Evolutionary conservation across 2,113 vertebrate species (phyloP), one percentile per base, ranked within the genome.

Genomic region (Elachura formosa): DNA sequence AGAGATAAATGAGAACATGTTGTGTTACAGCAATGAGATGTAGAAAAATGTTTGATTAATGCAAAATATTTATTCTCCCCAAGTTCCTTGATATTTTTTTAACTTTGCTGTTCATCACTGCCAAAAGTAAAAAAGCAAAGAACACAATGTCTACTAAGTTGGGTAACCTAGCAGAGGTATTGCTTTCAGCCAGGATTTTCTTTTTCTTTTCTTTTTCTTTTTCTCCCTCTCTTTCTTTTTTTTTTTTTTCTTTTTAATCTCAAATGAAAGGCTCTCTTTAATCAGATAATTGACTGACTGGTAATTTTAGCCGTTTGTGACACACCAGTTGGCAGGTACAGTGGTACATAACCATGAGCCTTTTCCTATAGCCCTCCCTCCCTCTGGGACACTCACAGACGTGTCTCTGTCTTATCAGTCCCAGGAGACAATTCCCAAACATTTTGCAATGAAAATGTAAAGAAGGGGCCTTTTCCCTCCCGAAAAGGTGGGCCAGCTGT

Each of bases 281-380:
- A 98, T 97, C 97, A 96, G 98, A 98, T 98, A 98, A 98, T 98
- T 98, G 97, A 91, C 94, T 1, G 78, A 93, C 85, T 92, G 91
- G 98, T 98, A 98, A 98, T 96, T 97, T 97, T 97, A 98, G 97
- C 97, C 93, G 93, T 97, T 98, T 98, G 98, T 98, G 98, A 98
- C 98, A 98, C 98, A 98, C 98, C 98, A 99, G 98, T 99, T 99
- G 98, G 99, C 98, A 99, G 98, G 98, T 98, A 98, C 95, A 96
- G 97, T 93, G 95, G 97, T 94, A 81, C 82, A 56, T 92, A 97
- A 97, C 97, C 93, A 93, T 95, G 93, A 97, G 97, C 95, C 96
- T 97, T 98, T 92, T 69, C 92, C 92, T 97, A 78, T 34, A 72
- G 82, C 80, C 87, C 92, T 83, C 96, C 91, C 93, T 97, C 84